These are phyloP conservation scores for Urophycis tenuis DNA, from an alignment of 2,797 vertebrate species.

Conservation along the genomic window DNA sequence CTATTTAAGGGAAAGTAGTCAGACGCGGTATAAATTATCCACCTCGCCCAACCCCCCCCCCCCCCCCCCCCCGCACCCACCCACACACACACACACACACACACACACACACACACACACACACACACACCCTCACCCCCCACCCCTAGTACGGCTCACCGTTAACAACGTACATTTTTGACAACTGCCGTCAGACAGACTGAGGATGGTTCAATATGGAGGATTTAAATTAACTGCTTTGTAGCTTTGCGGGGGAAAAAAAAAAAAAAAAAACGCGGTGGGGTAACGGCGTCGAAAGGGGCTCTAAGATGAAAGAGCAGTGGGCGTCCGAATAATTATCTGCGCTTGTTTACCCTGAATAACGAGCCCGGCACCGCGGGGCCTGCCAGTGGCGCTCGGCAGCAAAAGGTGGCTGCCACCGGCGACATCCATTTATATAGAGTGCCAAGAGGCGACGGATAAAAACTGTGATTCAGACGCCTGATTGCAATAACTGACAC, in stretches of 20 bases:
- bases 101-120: no score
- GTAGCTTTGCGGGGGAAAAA: constrained; percentile 17
- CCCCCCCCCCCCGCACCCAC: no score
- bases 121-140: not conserved
- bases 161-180: not conserved
- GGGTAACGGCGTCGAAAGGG: constrained; percentile 30
- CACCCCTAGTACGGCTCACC: not conserved
- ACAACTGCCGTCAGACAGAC: not conserved
- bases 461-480: not conserved
- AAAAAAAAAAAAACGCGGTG: no score
- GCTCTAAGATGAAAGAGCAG: constrained; percentile 45
- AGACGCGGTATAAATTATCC: not conserved
- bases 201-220: constrained; percentile 20
- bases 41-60: not conserved
- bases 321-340: constrained; percentile 50
- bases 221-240: constrained; percentile 34
- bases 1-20: not conserved
- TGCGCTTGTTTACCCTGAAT: constrained; percentile 46
- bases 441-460: not conserved
- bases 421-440: constrained; percentile 5
- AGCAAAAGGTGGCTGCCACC: not conserved
- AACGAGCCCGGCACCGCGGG: constrained; percentile 39
- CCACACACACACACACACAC: no score
- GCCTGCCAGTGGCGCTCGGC: constrained; percentile 20
- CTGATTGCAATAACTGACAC: not conserved